Percentiles rank a stretch among this genome's conserved stretches.
Conservation (phyloP, 2,888 invertebrate species). For the Aporophyla lueneburgensis region DNA sequence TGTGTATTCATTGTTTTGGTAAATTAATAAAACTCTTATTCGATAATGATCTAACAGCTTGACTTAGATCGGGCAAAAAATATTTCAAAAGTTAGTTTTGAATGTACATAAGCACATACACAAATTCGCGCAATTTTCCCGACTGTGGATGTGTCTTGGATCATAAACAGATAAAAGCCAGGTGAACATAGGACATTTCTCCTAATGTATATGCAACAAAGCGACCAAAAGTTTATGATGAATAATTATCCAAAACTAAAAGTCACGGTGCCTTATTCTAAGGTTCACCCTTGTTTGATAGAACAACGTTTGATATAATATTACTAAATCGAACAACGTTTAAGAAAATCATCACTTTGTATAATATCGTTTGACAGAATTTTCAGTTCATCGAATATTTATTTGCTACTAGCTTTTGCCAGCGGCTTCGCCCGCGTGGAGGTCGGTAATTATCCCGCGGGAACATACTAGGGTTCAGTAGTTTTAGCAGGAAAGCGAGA, state of each 20-base stretch:
- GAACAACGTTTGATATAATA: too few species aligned
- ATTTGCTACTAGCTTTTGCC: too few species aligned
- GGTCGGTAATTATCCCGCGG: too few species aligned
- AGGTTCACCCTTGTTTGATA: too few species aligned
- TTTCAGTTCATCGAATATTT: too few species aligned
- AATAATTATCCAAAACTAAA: background rate
- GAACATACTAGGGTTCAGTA: too few species aligned
- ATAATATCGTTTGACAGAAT: too few species aligned
- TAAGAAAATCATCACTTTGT: too few species aligned
- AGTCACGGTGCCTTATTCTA: constrained; percentile 14
- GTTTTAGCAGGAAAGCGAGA: too few species aligned
- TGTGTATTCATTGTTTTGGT: background rate
- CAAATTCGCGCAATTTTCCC: background rate
- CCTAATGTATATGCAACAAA: constrained; percentile 1
- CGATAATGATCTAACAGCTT: background rate
- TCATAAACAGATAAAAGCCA: background rate
- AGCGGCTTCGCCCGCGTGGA: too few species aligned
- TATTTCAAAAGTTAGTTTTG: background rate
- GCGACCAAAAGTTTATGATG: constrained; percentile 3
- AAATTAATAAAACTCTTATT: background rate
- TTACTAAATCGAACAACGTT: too few species aligned
- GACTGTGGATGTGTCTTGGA: background rate
- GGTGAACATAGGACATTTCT: background rate
- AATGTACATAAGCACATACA: background rate
- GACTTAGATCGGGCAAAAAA: too few species aligned